Evolutionary conservation across 2,888 invertebrate genomes (phyloP).

Genomic region (Nomada fabriciana): DNA sequence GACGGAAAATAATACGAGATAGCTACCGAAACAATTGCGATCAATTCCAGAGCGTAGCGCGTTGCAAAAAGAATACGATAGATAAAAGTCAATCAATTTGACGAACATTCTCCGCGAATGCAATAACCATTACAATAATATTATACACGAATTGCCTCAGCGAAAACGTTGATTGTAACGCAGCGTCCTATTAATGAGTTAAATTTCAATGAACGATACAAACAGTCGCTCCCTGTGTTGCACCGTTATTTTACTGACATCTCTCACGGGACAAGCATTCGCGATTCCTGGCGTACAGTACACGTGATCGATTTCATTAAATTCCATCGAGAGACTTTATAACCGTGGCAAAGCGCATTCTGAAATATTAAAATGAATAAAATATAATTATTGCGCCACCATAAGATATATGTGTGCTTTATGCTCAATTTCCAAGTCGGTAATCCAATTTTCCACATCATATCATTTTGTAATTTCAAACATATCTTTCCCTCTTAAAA

Average conservation of each 20-base stretch:
- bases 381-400: background rate
- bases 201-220: slow-evolving; percentile 11
- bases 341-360: background rate
- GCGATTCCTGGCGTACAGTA: background rate
- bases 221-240: background rate
- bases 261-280: background rate
- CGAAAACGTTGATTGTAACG: background rate
- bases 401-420: too few species aligned
- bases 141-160: background rate
- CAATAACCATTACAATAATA: background rate
- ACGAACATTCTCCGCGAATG: background rate
- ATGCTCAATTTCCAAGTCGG: background rate
- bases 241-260: background rate
- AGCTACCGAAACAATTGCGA: background rate
- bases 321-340: background rate
- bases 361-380: background rate
- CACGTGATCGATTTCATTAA: background rate
- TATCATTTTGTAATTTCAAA: background rate
- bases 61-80: background rate
- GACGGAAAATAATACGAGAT: background rate
- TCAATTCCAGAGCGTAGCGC: background rate
- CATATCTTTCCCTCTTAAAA: background rate
- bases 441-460: background rate
- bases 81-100: background rate
- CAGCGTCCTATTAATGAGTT: background rate